Percentiles rank a stretch among this genome's conserved stretches.
Conservation (phyloP, 2,113 vertebrate species). For the Amphiprion ocellaris region DNA sequence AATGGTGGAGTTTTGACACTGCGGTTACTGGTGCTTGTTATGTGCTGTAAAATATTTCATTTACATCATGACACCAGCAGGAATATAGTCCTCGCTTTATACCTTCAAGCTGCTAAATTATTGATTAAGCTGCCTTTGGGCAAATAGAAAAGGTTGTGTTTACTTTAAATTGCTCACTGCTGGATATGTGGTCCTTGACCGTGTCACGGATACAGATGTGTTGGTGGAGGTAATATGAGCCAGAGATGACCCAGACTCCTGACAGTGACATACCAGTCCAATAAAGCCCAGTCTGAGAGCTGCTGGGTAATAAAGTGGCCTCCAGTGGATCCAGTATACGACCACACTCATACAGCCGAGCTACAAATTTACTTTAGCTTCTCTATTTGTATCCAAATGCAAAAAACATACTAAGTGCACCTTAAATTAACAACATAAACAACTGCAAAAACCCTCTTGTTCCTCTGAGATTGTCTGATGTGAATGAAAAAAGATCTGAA, state of each 20-base stretch:
- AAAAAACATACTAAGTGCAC: too few species aligned
- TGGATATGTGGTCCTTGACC: constrained; percentile 23
- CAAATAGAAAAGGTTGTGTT: not conserved
- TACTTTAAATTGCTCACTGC: constrained; percentile 1
- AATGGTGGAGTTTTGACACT: not conserved
- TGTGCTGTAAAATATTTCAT: not conserved
- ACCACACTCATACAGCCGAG: not conserved
- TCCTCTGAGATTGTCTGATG: not conserved
- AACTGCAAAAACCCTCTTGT: not conserved
- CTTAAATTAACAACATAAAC: not conserved
- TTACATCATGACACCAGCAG: not conserved
- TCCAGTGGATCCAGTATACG: not conserved
- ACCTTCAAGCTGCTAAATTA: not conserved
- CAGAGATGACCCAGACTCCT: not conserved
- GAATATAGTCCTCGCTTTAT: not conserved
- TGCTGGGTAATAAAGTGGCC: constrained; percentile 9
- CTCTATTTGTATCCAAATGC: not conserved
- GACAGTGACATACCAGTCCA: constrained; percentile 15
- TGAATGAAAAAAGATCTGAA: not conserved
- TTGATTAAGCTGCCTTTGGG: constrained; percentile 4
- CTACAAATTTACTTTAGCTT: not conserved
- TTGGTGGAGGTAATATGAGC: not conserved
- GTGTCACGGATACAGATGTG: not conserved
- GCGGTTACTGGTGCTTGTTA: not conserved
- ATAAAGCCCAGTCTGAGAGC: constrained; percentile 7